Evolutionary conservation across 2,113 vertebrate genomes (phyloP).

Genomic region (Colius striatus): DNA sequence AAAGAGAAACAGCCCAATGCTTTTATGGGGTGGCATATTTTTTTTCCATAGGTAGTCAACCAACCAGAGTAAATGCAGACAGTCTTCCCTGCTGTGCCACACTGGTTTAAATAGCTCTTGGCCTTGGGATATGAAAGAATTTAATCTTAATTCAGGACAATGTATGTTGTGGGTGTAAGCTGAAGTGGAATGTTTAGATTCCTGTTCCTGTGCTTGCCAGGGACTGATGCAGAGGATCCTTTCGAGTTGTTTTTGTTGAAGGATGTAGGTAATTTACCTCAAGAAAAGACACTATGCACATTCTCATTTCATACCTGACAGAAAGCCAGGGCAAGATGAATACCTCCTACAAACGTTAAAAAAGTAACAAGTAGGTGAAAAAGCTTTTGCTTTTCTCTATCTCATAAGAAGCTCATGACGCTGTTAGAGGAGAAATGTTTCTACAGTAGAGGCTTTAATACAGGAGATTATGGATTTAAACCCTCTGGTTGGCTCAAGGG

Average conservation of each 20-base stretch:
- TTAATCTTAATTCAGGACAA: conserved; percentile 14
- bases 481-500: background rate
- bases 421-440: conserved; percentile 28
- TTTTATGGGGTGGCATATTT: background rate
- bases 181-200: background rate
- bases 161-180: background rate
- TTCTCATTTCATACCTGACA: conserved; percentile 33
- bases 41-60: background rate
- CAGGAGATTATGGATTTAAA: conserved; percentile 21
- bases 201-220: background rate
- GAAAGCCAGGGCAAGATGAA: background rate
- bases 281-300: background rate
- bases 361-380: background rate
- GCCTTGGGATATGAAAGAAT: background rate
- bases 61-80: background rate
- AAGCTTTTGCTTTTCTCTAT: background rate
- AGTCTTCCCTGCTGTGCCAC: background rate
- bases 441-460: background rate
- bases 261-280: background rate
- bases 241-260: conserved; percentile 8
- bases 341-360: background rate
- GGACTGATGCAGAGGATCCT: background rate
- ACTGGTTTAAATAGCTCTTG: background rate
- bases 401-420: conserved; percentile 18
- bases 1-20: background rate